A percentile compares a stretch with the other conserved stretches of the same genome.
Conservation (phyloP, 2,113 vertebrate genomes). For the Pipra filicauda region DNA sequence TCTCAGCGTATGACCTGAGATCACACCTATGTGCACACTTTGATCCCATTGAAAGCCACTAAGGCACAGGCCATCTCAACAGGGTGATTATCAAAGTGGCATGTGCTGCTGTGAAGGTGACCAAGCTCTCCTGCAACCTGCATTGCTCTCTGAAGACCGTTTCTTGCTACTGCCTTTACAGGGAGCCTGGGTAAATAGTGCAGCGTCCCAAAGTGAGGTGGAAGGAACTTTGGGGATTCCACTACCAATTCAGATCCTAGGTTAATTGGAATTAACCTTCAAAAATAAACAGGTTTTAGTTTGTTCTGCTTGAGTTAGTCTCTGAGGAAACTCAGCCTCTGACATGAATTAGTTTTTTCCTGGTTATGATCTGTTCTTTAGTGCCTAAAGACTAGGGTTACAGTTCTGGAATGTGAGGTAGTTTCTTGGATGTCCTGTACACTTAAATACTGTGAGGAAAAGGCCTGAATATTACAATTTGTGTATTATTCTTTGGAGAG, state of each 20-base stretch:
- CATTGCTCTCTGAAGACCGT: background rate
- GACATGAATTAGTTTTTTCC: background rate
- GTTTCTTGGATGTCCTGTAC: background rate
- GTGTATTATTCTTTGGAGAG: background rate
- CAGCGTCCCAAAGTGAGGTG: background rate
- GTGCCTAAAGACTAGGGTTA: background rate
- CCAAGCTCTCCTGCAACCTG: background rate
- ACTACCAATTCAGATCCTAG: background rate
- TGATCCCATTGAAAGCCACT: background rate
- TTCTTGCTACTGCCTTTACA: background rate
- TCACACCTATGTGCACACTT: background rate
- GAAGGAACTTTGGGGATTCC: background rate
- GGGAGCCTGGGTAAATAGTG: background rate
- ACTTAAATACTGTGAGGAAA: background rate
- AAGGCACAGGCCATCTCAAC: background rate
- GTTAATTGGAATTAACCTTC: slow-evolving; percentile 23
- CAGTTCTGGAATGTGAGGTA: background rate
- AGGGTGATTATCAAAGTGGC: background rate
- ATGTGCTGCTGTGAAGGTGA: background rate
- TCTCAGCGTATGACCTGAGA: background rate
- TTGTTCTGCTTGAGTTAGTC: background rate
- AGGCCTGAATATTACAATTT: background rate
- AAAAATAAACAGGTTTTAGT: background rate
- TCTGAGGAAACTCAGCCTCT: background rate
- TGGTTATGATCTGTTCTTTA: background rate